Percentiles rank a stretch among this genome's conserved stretches.
These are phyloP conservation scores for Drosophila parthenogenetica DNA, from an alignment of 2,888 invertebrate species.

Conservation along the genomic window DNA sequence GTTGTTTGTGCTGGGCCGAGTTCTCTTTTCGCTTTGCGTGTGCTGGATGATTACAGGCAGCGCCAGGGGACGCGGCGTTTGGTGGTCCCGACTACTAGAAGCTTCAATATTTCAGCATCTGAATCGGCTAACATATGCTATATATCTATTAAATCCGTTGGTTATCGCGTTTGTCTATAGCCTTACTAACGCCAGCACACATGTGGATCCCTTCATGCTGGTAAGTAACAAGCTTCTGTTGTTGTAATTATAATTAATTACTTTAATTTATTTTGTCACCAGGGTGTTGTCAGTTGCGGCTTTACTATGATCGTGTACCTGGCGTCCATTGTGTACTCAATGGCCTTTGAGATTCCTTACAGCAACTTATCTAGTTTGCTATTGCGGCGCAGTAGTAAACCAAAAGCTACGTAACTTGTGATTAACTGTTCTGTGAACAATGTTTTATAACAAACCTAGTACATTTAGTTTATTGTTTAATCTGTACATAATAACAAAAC, in stretches of 20 bases:
- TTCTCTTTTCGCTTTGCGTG: constrained; percentile 86
- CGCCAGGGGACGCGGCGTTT: constrained; percentile 86
- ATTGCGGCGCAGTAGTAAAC: constrained; percentile 52
- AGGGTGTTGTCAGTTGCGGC: constrained; percentile 81
- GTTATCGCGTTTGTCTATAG: constrained; percentile 86
- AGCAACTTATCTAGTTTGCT: constrained; percentile 82
- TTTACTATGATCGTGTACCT: constrained; percentile 82
- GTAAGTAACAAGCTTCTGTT: constrained; percentile 59
- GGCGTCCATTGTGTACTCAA: constrained; percentile 80
- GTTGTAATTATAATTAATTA: neutral
- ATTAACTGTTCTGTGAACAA: constrained; percentile 55
- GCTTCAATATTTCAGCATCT: constrained; percentile 84
- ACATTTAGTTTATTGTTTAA: constrained; percentile 35
- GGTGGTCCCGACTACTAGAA: constrained; percentile 84
- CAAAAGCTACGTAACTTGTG: constrained; percentile 64
- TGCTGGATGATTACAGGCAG: constrained; percentile 87
- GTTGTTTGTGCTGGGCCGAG: constrained; percentile 86
- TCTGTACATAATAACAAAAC: constrained; percentile 41
- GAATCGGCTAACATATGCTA: constrained; percentile 87
- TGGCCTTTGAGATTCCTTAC: constrained; percentile 84
- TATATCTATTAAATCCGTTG: constrained; percentile 87
- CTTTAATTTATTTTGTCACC: neutral
- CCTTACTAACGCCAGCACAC: constrained; percentile 80
- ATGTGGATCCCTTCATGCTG: constrained; percentile 83
- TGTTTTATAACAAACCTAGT: constrained; percentile 30